Evolutionary conservation across 2,113 vertebrate species (phyloP), one percentile per base, ranked within the genome.

Genomic region (Crotalus tigris): DNA sequence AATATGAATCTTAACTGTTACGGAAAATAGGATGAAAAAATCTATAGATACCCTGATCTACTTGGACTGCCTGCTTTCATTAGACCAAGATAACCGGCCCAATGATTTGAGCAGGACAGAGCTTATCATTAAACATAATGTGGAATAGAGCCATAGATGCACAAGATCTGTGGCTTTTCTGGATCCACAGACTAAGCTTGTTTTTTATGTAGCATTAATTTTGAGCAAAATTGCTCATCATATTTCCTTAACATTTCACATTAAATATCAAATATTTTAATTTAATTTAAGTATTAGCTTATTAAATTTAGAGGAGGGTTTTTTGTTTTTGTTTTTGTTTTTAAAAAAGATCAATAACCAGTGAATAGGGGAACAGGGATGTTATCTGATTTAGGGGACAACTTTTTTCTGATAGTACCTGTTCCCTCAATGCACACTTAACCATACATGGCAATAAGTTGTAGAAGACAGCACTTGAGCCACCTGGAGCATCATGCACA

Each of bases 141-240:
- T 91, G 64, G 33, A 89, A 7, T 10, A 55, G 53, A 21, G 44
- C 26, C 24, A 13, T 26, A 29, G 87, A 92, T 21, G n/a, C 49
- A 44, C 17, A 13, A 88, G 49, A 89, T n/a, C 8, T 88, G 53
- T 81, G 0, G 89, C 92, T 94, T 92, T 91, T 87, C 59, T 85
- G 49, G 39, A 17, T 87, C 89, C 93, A 44, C 5, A 64, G 23
- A 88, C 33, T 49, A 88, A 0, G 10, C 12, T 92, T 5, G 15
- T 81, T 29, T 89, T 94, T 8, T 64, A 93, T 94, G 49, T 61
- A 88, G n/a, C 10, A 46, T 39, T 39, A 91, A 33, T 29, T 81
- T 26, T 59, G n/a, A 90, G 17, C 19, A 59, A 59, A 86, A 92
- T 51, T 49, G 17, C 24, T 21, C 15, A 33, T 29, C 51, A 15